These are phyloP conservation scores for Pagrus major DNA, from an alignment of 2,113 vertebrate genomes.

Conservation along the genomic window DNA sequence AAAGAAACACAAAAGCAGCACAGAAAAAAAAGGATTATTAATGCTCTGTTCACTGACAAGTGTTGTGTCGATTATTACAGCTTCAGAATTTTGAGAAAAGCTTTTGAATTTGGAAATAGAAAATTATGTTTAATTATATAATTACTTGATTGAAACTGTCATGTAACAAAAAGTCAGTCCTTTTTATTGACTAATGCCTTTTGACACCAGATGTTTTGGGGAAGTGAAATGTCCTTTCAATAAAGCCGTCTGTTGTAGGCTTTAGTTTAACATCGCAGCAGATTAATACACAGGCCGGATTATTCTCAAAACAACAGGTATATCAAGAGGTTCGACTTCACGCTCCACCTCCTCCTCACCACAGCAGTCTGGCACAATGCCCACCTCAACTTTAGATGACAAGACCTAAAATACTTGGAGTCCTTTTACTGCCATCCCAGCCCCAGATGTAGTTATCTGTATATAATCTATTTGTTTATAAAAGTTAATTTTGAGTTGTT, in stretches of 20 bases:
- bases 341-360: no score
- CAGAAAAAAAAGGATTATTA: constrained; percentile 16
- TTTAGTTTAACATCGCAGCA: background rate
- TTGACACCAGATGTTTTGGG: background rate
- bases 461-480: no score
- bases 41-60: constrained; percentile 19
- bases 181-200: background rate
- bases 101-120: constrained; percentile 4
- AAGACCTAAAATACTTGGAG: background rate
- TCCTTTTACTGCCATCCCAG: background rate
- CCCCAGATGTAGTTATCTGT: background rate
- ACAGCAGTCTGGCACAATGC: no score
- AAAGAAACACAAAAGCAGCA: constrained; percentile 33
- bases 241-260: background rate
- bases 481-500: background rate
- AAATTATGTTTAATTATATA: no score
- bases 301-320: background rate
- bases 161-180: background rate
- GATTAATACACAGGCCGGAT: background rate
- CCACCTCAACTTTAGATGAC: background rate
- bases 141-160: constrained; percentile 20
- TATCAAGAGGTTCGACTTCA: background rate
- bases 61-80: constrained; percentile 8
- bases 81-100: background rate
- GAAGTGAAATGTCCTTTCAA: constrained; percentile 1